Evolutionary conservation across 2,888 invertebrate species (phyloP).

Genomic region (Lasioglossum malachurum): DNA sequence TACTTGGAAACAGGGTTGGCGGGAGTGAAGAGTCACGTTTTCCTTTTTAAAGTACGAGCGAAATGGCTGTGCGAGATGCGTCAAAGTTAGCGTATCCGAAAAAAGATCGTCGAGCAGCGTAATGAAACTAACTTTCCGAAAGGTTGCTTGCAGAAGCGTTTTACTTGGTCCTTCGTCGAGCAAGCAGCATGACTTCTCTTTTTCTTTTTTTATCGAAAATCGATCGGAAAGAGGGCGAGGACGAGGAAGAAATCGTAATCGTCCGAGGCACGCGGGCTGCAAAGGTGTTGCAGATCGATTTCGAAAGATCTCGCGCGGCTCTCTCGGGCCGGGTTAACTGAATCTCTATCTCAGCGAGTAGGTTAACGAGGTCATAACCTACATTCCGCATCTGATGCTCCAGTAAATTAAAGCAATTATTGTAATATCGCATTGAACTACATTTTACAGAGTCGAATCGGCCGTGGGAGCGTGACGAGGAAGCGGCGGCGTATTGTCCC

Average conservation of each 20-base stretch:
- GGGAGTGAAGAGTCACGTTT: not conserved
- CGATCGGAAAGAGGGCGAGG: not conserved
- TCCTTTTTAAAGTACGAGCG: not conserved
- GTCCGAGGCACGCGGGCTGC: not conserved
- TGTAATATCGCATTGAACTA: constrained; percentile 46
- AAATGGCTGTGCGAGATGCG: too few relatives aligned
- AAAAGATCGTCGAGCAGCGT: not conserved
- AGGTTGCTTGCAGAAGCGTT: not conserved
- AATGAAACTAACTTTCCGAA: not conserved
- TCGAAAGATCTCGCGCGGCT: constrained; percentile 37
- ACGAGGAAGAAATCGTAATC: not conserved
- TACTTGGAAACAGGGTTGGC: not conserved
- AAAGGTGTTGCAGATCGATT: constrained; percentile 39
- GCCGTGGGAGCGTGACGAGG: not conserved
- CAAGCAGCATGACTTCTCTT: not conserved
- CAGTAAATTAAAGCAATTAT: constrained; percentile 62
- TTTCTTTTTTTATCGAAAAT: not conserved
- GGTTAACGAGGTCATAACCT: constrained; percentile 63
- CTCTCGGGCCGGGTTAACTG: constrained; percentile 42
- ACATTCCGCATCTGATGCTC: constrained; percentile 57
- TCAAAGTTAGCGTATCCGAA: not conserved
- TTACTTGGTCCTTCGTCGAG: not conserved
- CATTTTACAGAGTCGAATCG: constrained; percentile 35
- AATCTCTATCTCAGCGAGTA: constrained; percentile 59
- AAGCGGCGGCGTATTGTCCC: not conserved